These are phyloP conservation scores for Dicrostonyx torquatus DNA, from an alignment of 2,797 vertebrate species.

Conservation along the genomic window DNA sequence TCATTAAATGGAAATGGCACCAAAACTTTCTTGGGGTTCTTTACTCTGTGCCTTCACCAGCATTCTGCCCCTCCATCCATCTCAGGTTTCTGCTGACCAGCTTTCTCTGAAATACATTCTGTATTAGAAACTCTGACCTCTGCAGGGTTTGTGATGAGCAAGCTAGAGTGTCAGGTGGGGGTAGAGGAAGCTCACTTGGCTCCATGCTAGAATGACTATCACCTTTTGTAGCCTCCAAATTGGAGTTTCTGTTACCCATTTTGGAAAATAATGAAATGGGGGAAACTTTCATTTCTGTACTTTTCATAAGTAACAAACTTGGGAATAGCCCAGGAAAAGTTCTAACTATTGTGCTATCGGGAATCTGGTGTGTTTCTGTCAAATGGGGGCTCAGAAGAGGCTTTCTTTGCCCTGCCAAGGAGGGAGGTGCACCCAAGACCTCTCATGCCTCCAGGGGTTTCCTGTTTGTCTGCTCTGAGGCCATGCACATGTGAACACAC, in stretches of 20 bases:
- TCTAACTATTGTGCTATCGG: conserved; percentile 53
- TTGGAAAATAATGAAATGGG: not conserved
- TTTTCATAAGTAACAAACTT: not conserved
- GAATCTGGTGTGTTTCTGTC: not conserved
- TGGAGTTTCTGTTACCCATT: not conserved
- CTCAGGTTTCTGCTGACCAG: not conserved
- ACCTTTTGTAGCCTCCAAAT: not conserved
- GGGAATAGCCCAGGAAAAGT: not conserved
- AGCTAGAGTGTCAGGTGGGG: not conserved
- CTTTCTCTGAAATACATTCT: not conserved
- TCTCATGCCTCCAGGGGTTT: not conserved
- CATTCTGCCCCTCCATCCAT: not conserved
- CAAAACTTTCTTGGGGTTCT: conserved; percentile 55
- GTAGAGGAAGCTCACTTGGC: not conserved
- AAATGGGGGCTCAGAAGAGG: not conserved
- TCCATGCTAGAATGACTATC: not conserved
- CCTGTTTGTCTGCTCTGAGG: rapidly evolving
- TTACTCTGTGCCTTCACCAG: conserved; percentile 67
- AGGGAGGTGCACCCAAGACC: not conserved
- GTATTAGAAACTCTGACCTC: not conserved
- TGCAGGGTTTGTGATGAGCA: not conserved
- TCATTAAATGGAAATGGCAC: conserved; percentile 79
- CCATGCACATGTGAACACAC: not conserved
- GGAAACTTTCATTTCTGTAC: not conserved
- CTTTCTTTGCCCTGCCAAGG: not conserved